Conservation (phyloP, 2,888 invertebrate genomes). For the Morpho achilles region DNA sequence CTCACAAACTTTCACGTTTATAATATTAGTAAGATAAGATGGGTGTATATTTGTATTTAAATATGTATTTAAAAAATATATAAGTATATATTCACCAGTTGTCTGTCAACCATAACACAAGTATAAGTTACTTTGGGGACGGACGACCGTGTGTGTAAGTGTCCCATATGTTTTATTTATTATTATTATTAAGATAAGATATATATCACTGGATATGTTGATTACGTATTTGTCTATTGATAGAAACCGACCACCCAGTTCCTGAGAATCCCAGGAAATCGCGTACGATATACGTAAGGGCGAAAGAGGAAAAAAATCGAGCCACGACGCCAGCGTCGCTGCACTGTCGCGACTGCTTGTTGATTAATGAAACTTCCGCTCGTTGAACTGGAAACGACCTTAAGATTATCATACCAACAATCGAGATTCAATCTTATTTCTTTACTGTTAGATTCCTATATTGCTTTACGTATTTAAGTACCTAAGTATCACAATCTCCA, state of each 20-base stretch:
- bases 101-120: too few relatives aligned
- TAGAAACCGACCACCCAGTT: constrained; percentile 64
- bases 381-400: constrained; percentile 57
- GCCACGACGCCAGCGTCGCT: constrained; percentile 67
- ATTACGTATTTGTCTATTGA: constrained; percentile 30
- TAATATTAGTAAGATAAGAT: too few relatives aligned
- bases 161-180: too few relatives aligned
- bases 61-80: too few relatives aligned
- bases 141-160: too few relatives aligned
- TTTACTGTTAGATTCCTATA: constrained; percentile 11
- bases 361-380: constrained; percentile 75
- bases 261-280: constrained; percentile 72
- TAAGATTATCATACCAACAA: constrained; percentile 29
- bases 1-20: too few relatives aligned
- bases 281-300: constrained; percentile 75
- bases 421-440: constrained; percentile 23
- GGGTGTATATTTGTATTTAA: too few relatives aligned
- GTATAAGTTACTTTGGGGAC: too few relatives aligned
- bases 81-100: too few relatives aligned
- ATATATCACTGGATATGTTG: constrained; percentile 2
- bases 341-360: constrained; percentile 75
- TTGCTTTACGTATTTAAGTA: constrained; percentile 8
- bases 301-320: constrained; percentile 73
- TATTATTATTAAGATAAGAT: background rate
- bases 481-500: constrained; percentile 15